phyloP scores from a whole-genome alignment of 30 jellyfish, hydroid and myxozoan genomes.

The Pseudorhiza aurosa region DNA sequence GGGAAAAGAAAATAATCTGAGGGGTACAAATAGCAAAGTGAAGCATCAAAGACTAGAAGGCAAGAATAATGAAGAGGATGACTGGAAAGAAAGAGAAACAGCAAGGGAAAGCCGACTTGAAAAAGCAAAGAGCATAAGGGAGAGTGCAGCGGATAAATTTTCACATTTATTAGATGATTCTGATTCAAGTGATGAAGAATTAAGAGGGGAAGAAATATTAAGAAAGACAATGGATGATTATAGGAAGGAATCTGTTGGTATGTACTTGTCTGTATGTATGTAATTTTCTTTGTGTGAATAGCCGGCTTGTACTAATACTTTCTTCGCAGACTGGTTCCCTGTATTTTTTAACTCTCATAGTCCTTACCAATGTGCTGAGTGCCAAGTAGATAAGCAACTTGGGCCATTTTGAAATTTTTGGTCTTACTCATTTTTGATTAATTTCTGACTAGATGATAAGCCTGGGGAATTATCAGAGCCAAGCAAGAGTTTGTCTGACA shows the following conservation, averaged over 20 bases:
- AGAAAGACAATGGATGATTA: conserved; percentile 48
- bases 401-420: too few species aligned
- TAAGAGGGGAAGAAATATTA: conserved; percentile 63
- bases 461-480: conserved; percentile 20
- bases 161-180: conserved; percentile 56
- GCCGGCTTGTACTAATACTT: too few species aligned
- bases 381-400: too few species aligned
- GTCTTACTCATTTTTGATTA: neutral
- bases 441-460: neutral
- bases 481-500: conserved; percentile 46
- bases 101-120: conserved; percentile 65
- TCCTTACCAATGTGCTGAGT: too few species aligned
- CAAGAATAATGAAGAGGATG: conserved; percentile 11
- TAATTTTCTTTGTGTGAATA: too few species aligned
- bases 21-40: neutral
- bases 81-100: conserved; percentile 51
- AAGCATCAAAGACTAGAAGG: neutral
- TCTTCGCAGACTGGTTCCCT: too few species aligned
- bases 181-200: conserved; percentile 71
- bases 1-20: neutral
- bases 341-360: too few species aligned
- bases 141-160: conserved; percentile 67
- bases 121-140: conserved; percentile 53
- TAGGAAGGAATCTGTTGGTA: conserved; percentile 42
- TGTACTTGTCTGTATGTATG: neutral